Percentiles rank a stretch among this genome's conserved stretches.
Conservation (phyloP, 2,797 vertebrate genomes). For the Chelonia mydas region DNA sequence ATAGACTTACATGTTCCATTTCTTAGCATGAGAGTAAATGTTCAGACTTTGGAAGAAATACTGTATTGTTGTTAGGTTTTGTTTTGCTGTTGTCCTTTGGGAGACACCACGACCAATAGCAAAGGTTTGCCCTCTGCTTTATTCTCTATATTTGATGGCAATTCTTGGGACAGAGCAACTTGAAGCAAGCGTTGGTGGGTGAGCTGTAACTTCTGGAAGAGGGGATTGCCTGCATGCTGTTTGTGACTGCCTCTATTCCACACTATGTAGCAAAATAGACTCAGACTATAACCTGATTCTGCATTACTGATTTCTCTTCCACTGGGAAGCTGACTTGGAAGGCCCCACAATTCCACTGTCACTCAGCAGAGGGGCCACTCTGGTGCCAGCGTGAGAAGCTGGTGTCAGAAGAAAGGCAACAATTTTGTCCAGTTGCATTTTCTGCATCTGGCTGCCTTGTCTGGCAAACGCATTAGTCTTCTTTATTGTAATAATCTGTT, state of each 20-base stretch:
- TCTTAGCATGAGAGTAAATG: too few species aligned
- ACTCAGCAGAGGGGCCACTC: background rate
- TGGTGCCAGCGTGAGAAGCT: background rate
- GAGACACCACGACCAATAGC: background rate
- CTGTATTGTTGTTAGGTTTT: background rate
- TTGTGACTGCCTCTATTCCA: background rate
- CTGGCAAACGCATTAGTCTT: background rate
- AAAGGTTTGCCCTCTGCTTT: background rate
- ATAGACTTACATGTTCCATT: background rate
- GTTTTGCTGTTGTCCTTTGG: background rate
- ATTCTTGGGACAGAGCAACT: background rate
- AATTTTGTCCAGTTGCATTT: background rate
- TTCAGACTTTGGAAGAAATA: background rate
- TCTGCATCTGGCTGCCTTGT: background rate
- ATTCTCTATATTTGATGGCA: background rate
- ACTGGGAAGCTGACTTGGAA: background rate
- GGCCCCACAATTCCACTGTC: background rate
- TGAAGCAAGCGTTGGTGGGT: background rate
- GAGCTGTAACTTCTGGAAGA: background rate
- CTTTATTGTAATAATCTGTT: fast-evolving
- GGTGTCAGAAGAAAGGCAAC: background rate
- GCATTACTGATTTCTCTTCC: background rate
- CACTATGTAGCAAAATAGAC: background rate
- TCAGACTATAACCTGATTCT: background rate
- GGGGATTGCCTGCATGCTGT: background rate